These are phyloP conservation scores for Drosophila quinaria DNA, from an alignment of 2,888 invertebrate species.

Conservation along the genomic window DNA sequence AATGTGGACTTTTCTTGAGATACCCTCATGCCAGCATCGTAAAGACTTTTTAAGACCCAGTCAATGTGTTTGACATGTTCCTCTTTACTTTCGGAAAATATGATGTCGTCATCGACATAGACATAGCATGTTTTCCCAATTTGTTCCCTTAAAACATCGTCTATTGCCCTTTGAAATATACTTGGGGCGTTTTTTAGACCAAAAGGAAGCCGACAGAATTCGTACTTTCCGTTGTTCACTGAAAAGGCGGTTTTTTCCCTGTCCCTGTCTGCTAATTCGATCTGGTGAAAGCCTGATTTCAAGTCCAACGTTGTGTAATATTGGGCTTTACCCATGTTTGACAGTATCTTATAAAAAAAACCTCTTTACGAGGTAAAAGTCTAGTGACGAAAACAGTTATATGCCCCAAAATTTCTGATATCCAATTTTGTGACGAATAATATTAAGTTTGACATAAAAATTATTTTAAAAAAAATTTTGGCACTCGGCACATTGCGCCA, in stretches of 20 bases:
- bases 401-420: too few species aligned
- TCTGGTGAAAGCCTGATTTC: slow-evolving; percentile 15
- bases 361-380: too few species aligned
- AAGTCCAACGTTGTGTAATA: slow-evolving; percentile 14
- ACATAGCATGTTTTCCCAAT: neutral
- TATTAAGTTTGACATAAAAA: too few species aligned
- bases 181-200: slow-evolving; percentile 9
- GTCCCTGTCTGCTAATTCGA: slow-evolving; percentile 2
- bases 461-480: too few species aligned
- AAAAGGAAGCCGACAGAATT: slow-evolving; percentile 5
- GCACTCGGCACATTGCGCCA: too few species aligned
- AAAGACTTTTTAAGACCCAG: slow-evolving; percentile 11
- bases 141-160: slow-evolving; percentile 2
- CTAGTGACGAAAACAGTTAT: too few species aligned
- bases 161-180: slow-evolving; percentile 18
- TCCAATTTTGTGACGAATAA: too few species aligned
- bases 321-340: slow-evolving; percentile 2
- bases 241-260: slow-evolving; percentile 8
- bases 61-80: slow-evolving; percentile 12
- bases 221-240: slow-evolving; percentile 1
- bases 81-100: slow-evolving; percentile 1
- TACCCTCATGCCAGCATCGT: too few species aligned
- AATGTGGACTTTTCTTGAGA: neutral
- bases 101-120: slow-evolving; percentile 9
- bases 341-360: too few species aligned